Evolutionary conservation across 2,888 invertebrate genomes (phyloP).

Genomic region (Conistra vaccinii): DNA sequence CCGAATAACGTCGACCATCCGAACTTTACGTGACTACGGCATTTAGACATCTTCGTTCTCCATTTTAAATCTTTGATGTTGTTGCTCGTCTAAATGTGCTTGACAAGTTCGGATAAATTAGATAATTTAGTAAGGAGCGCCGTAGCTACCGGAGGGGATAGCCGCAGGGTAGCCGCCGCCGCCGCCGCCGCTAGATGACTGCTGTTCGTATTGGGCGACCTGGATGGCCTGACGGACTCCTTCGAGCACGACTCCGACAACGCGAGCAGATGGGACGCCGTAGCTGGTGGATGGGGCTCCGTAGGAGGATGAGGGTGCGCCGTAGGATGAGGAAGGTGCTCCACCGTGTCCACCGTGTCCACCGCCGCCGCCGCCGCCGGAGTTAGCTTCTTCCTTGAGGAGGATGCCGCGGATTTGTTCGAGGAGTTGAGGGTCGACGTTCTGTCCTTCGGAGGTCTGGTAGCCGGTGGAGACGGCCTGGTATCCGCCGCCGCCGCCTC

Average conservation of each 20-base stretch:
- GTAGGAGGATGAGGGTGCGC: slow-evolving; percentile 91
- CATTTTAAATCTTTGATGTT: slow-evolving; percentile 50
- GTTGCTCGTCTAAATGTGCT: slow-evolving; percentile 62
- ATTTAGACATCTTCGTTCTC: slow-evolving; percentile 57
- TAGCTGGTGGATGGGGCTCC: slow-evolving; percentile 92
- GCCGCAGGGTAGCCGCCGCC: slow-evolving; percentile 90
- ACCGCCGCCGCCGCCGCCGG: slow-evolving; percentile 83
- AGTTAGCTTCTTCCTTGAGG: slow-evolving; percentile 94
- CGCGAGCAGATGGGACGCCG: slow-evolving; percentile 88
- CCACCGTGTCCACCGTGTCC: slow-evolving; percentile 91
- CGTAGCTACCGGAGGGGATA: slow-evolving; percentile 93
- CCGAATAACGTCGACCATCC: slow-evolving; percentile 82
- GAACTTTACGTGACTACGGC: slow-evolving; percentile 67
- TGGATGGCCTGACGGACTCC: slow-evolving; percentile 96
- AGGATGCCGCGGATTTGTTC: slow-evolving; percentile 96
- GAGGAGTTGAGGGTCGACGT: slow-evolving; percentile 94
- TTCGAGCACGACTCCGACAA: slow-evolving; percentile 96
- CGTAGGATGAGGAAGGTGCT: slow-evolving; percentile 92
- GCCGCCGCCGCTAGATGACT: slow-evolving; percentile 75
- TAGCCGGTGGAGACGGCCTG: slow-evolving; percentile 94
- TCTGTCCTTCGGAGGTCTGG: slow-evolving; percentile 95
- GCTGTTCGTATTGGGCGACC: slow-evolving; percentile 96
- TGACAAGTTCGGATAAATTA: slow-evolving; percentile 63
- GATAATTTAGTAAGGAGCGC: slow-evolving; percentile 90
- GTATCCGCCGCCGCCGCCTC: slow-evolving; percentile 93